Percentiles rank a stretch among this genome's conserved stretches.
phyloP scores from a whole-genome alignment of 1,140 invertebrate genomes.

The Aricia agestis region DNA sequence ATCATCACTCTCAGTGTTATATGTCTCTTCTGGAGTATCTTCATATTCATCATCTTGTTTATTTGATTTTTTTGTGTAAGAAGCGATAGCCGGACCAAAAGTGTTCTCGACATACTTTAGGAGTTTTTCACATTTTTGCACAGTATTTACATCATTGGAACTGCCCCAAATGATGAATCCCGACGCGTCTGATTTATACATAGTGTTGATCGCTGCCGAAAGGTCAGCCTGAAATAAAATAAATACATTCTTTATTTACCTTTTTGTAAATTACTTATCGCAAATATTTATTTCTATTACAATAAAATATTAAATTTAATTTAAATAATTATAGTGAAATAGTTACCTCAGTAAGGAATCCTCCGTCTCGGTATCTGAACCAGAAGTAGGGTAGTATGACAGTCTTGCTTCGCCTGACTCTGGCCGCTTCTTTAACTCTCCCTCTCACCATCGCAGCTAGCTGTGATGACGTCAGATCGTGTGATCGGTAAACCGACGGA shows the following conservation, averaged over 20 bases:
- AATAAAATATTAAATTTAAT: too few species aligned
- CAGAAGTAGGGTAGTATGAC: slow-evolving; percentile 81
- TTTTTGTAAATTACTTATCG: not conserved
- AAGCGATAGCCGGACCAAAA: slow-evolving; percentile 77
- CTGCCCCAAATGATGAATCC: slow-evolving; percentile 86
- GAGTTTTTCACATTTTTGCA: slow-evolving; percentile 79
- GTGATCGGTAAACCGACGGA: slow-evolving; percentile 82
- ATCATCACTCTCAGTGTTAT: not conserved
- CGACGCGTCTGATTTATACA: slow-evolving; percentile 76
- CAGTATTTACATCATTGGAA: slow-evolving; percentile 81
- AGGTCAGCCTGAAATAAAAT: slow-evolving; percentile 77
- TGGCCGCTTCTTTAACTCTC: slow-evolving; percentile 78
- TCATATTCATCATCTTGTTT: slow-evolving; percentile 30
- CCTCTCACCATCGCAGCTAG: slow-evolving; percentile 78
- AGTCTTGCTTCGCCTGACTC: slow-evolving; percentile 64
- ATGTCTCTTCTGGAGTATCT: slow-evolving; percentile 15
- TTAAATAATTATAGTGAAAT: too few species aligned
- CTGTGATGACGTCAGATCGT: slow-evolving; percentile 60
- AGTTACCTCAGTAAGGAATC: slow-evolving; percentile 76
- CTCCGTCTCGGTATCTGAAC: slow-evolving; percentile 82
- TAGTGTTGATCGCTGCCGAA: slow-evolving; percentile 69
- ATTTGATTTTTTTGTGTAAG: slow-evolving; percentile 46
- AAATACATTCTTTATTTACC: not conserved
- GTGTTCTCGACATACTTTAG: slow-evolving; percentile 77
- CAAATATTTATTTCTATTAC: not conserved